A percentile compares a stretch with the other conserved stretches of the same genome.
Conservation (phyloP, 2,888 invertebrate genomes). For the Macropis europaea region DNA sequence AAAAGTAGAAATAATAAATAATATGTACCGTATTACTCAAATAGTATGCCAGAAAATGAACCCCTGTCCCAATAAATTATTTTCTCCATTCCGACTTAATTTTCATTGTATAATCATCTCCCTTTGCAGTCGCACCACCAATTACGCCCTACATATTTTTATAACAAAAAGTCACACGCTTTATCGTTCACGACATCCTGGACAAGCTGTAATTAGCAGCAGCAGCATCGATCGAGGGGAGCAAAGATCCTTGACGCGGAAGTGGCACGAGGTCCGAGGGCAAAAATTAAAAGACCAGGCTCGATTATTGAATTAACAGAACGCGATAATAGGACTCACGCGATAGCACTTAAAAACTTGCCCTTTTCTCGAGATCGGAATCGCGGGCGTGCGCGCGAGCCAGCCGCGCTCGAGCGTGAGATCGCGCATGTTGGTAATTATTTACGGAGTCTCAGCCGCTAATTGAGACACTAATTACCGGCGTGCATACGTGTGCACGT, state of each 20-base stretch:
- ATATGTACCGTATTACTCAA: too few relatives aligned
- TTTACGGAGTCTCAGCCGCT: conserved; percentile 61
- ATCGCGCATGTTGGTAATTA: conserved; percentile 64
- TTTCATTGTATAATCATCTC: too few relatives aligned
- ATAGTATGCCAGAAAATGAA: too few relatives aligned
- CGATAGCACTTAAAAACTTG: conserved; percentile 51
- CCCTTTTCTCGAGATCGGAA: conserved; percentile 32
- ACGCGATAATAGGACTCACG: conserved; percentile 32
- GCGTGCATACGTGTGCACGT: conserved; percentile 71
- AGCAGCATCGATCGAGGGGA: background rate
- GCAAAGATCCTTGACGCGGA: background rate
- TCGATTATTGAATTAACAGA: conserved; percentile 49
- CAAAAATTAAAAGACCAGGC: background rate
- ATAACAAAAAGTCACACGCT: too few relatives aligned
- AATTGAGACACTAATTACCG: conserved; percentile 73
- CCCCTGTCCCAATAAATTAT: too few relatives aligned
- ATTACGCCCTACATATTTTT: too few relatives aligned
- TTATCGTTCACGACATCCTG: too few relatives aligned
- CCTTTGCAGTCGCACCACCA: too few relatives aligned
- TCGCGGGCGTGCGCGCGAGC: conserved; percentile 28
- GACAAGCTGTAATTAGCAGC: too few relatives aligned
- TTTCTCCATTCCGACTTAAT: too few relatives aligned
- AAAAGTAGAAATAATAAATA: too few relatives aligned
- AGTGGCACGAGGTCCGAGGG: background rate
- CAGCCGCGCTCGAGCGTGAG: conserved; percentile 46